Conservation (phyloP, 2,113 vertebrate species). For the Cynopterus brachyotis region DNA sequence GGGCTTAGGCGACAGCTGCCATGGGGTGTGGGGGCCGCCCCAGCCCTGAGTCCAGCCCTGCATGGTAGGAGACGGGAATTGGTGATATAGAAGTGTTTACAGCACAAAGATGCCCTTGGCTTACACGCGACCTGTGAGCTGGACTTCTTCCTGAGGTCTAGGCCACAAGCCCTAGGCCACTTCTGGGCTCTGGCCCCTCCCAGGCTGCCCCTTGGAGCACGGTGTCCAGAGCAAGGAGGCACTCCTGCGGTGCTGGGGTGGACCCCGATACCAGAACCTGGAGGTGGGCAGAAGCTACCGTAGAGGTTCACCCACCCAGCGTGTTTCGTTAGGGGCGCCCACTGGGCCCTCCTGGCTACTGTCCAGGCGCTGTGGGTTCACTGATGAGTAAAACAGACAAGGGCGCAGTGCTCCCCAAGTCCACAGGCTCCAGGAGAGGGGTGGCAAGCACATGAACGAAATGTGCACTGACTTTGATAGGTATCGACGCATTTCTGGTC, state of each 20-base stretch:
- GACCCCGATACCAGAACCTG: neutral
- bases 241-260: neutral
- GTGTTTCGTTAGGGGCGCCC: neutral
- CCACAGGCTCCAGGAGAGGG: neutral
- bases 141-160: neutral
- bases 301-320: neutral
- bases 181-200: neutral
- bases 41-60: no score
- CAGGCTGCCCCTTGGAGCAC: neutral
- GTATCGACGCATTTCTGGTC: neutral
- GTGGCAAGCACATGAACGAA: neutral
- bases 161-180: neutral
- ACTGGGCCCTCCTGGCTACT: neutral
- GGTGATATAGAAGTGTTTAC: no score
- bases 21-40: no score
- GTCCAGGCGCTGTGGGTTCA: neutral
- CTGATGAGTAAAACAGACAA: neutral
- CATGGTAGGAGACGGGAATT: no score
- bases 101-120: no score
- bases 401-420: neutral
- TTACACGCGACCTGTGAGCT: no score
- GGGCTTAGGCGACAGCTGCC: no score
- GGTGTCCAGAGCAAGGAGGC: neutral
- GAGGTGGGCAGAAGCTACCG: no score
- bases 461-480: neutral